Percentiles rank a stretch among this genome's conserved stretches.
Evolutionary conservation across 2,113 vertebrate genomes (phyloP).

Genomic region (Melanostigma gelatinosum): DNA sequence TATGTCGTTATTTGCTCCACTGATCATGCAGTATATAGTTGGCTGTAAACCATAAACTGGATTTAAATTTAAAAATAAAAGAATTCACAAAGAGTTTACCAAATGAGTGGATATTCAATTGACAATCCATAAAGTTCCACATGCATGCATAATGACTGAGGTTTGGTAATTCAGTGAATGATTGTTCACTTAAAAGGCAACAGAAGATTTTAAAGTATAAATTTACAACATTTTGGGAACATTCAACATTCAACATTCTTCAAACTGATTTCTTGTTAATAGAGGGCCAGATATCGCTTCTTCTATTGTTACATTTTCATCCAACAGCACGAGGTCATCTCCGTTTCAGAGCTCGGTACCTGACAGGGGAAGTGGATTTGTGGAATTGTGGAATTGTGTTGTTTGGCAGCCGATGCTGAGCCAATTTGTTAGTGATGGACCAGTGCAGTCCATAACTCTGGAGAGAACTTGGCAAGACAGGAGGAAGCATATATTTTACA

Average conservation of each 20-base stretch:
- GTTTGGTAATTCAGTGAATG: slow-evolving; percentile 5
- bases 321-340: slow-evolving; percentile 44
- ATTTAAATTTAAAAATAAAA: not conserved
- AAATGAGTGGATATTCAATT: not conserved
- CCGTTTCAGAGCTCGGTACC: slow-evolving; percentile 52
- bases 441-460: slow-evolving; percentile 50
- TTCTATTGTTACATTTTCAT: slow-evolving; percentile 48
- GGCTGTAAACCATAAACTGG: not conserved
- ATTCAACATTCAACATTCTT: slow-evolving; percentile 16
- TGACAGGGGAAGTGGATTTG: slow-evolving; percentile 67
- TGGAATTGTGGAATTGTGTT: slow-evolving; percentile 73
- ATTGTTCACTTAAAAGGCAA: slow-evolving; percentile 10
- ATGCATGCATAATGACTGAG: slow-evolving; percentile 11
- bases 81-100: not conserved
- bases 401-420: slow-evolving; percentile 61
- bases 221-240: slow-evolving; percentile 28
- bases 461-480: slow-evolving; percentile 47
- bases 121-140: slow-evolving; percentile 2
- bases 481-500: slow-evolving; percentile 44
- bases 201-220: slow-evolving; percentile 32
- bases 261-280: slow-evolving; percentile 5
- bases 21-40: not conserved
- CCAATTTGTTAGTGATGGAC: slow-evolving; percentile 69
- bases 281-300: slow-evolving; percentile 35
- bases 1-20: not conserved